Base-by-base conservation (phyloP, 2,888 invertebrate genomes). In the Sarcophaga variegata region DNA sequence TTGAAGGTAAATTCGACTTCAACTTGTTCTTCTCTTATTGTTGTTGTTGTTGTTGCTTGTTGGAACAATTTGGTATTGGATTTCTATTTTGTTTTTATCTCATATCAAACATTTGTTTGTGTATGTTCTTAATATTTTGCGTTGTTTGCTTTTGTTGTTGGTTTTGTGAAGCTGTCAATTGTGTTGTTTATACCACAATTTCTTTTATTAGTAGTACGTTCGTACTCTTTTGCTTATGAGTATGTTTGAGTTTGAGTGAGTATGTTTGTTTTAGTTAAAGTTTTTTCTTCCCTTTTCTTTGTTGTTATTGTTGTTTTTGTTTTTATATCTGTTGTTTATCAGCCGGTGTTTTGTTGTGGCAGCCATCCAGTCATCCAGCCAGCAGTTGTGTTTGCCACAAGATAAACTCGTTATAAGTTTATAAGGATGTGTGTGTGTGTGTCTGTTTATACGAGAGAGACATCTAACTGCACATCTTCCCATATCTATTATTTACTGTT, bases 101-200 rank as follows among this genome's bases (percentile, higher is more conserved):
- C 81, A 81, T 74, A 81, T 87, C 86, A 87, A 84, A 87, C 86
- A 87, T 81, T 87, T 87, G 81, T 84, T 87, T 83, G 79, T 79
- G 79, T 22, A 75, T 82, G 64, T 78, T 78, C 66, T 74, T 59
- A 59, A 76, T 60, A 25, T 60, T 66, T 60, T 59, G 17, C 75
- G 62, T 47, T 69, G 67, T 45, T 71, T 72, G 69, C 10, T 25
- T n/a, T 69, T 14, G 17, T 45, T 45, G 59, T 54, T 71, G 64
- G 62, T 74, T 11, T 63, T 22, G n/a, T 25, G 27, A 12, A 22
- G n/a, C 69, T 74, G 77, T 20, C 81, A 81, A 77, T 81, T 79
- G 71, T 70, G 78, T 82, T 78, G 67, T 79, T 63, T 79, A 64
- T 63, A 64, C 67, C 59, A 27, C 47, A 70, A 12, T 64, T 64